Evolutionary conservation across 2,113 vertebrate species (phyloP).

Genomic region (Sebastes schlegelii): DNA sequence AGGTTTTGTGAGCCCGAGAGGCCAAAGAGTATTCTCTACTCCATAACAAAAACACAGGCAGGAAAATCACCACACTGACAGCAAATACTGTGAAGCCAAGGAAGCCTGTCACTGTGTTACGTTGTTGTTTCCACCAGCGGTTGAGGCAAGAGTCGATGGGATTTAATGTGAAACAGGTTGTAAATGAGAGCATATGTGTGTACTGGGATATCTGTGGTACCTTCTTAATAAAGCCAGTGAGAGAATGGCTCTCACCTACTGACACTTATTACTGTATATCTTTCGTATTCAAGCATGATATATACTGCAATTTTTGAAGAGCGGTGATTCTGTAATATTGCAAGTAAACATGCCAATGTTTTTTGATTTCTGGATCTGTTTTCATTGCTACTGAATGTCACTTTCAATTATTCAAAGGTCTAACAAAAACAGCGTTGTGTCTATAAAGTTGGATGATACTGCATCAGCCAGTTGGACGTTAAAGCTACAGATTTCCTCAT

Average conservation of each 20-base stretch:
- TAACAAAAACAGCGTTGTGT: background rate
- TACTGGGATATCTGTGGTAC: background rate
- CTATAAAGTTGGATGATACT: background rate
- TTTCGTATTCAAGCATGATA: background rate
- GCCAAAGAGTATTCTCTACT: background rate
- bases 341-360: background rate
- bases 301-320: too few species aligned
- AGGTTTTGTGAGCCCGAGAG: background rate
- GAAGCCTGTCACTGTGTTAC: background rate
- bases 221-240: background rate
- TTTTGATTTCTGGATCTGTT: background rate
- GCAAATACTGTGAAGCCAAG: background rate
- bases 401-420: background rate
- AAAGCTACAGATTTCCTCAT: background rate
- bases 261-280: too few species aligned
- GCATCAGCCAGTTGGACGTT: background rate
- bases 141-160: background rate
- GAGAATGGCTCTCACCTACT: background rate
- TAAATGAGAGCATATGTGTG: background rate
- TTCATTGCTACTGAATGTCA: background rate
- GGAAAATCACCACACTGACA: background rate
- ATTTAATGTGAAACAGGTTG: background rate
- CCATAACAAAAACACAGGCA: background rate
- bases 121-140: background rate
- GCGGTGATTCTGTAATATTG: background rate